Evolutionary conservation across 2,888 invertebrate species (phyloP).

Genomic region (Eurytoma californica): DNA sequence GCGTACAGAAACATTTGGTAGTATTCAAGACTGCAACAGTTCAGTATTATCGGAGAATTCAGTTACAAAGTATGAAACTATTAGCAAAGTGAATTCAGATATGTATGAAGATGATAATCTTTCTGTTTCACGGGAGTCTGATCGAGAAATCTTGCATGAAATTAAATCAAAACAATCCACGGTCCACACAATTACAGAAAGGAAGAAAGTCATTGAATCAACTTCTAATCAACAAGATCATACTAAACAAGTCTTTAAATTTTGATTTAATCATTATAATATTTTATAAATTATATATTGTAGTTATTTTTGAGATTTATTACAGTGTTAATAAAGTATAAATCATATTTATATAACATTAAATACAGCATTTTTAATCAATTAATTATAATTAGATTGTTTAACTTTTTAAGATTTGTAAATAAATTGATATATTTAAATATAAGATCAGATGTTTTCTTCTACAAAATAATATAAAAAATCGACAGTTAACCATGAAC

Average conservation of each 20-base stretch:
- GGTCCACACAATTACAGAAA: not conserved
- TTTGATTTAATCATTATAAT: conserved; percentile 3
- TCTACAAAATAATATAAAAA: not conserved
- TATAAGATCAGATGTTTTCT: not conserved
- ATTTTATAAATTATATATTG: not conserved
- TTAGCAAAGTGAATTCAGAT: not conserved
- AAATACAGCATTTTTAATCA: conserved; percentile 1
- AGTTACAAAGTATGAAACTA: not conserved
- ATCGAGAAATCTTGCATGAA: not conserved
- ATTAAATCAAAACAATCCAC: conserved; percentile 17
- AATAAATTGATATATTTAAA: conserved; percentile 11
- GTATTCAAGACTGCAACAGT: conserved; percentile 1
- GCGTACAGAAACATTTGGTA: conserved; percentile 1
- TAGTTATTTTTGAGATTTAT: not conserved
- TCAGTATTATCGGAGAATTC: not conserved
- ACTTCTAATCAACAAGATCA: conserved; percentile 14
- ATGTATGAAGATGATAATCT: not conserved
- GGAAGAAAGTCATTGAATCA: conserved; percentile 14
- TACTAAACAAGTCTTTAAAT: conserved; percentile 10
- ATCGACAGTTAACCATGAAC: too few relatives aligned
- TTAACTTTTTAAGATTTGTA: conserved; percentile 15
- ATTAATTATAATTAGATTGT: not conserved
- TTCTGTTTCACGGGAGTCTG: not conserved
- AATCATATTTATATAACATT: not conserved
- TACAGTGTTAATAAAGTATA: not conserved